Base-by-base conservation (phyloP, 2,797 vertebrate genomes). In the Natrix natrix region DNA sequence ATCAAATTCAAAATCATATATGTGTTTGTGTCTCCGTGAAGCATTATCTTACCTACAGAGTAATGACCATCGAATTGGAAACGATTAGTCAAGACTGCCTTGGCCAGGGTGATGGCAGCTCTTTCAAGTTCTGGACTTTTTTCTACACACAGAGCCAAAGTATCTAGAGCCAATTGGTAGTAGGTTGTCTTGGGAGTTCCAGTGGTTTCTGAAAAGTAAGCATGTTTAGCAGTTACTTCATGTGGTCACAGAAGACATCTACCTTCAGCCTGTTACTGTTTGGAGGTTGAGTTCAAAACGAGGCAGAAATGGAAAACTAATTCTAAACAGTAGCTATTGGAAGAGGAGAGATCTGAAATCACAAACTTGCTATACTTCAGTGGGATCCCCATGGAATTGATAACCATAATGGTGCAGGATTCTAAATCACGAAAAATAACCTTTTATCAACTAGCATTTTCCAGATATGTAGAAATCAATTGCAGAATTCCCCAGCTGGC, bases 81-180 rank as follows among this genome's bases (percentile, higher is more conserved):
- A 7, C 5, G 12, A 0, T 69, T 61, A 14, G 1, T 61, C 89
- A 95, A 92, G 37, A 96, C 8, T 87, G 16, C 8, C 92, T 96
- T 97, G 93, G 97, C 96, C 74, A 97, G 93, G 11, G 6, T 37
- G 12, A 56, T 28, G 0, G 97, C 94, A 0, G 95, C 48, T 0
- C 92, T 55, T 48, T 96, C 69, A 0, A 6, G 8, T 0, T 57
- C 86, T 0, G n/a, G 90, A 24, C 88, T 87, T 0, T 78, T 78
- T 56, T 94, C 89, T 92, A 97, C 93, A 91, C 98, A 98, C 92
- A 98, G 95, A 0, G 94, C 96, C 91, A 97, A 32, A 61, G 93
- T 7, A 0, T 95, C 97, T 94, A 98, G 95, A 32, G 97, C 60
- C 11, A 97, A 1, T 0, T 95, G 93, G 12, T 96, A 98, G 93